phyloP scores from a whole-genome alignment of 2,888 invertebrate species.

The Megaustenia siamemsis region DNA sequence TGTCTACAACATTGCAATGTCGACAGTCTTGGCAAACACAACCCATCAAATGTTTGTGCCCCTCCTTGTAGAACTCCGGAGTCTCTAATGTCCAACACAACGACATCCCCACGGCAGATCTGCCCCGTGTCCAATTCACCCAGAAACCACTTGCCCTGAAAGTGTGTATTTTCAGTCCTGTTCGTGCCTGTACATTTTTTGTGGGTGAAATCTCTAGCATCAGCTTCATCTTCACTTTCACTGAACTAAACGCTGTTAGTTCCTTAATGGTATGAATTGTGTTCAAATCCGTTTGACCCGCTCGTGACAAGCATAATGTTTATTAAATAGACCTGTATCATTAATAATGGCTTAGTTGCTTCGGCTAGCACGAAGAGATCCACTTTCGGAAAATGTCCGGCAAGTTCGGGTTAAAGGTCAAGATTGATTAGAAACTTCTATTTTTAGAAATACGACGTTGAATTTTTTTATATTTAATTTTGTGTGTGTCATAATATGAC shows the following conservation, averaged over 20 bases:
- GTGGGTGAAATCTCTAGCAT: not conserved
- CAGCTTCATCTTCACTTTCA: not conserved
- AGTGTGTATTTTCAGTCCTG: not conserved
- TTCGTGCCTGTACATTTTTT: not conserved
- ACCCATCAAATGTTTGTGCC: too few species aligned
- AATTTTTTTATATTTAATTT: too few species aligned
- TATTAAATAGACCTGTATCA: constrained; percentile 10
- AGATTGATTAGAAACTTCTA: too few species aligned
- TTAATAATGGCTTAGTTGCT: not conserved
- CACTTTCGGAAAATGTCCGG: too few species aligned
- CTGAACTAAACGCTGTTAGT: not conserved
- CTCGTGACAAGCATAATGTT: constrained; percentile 41
- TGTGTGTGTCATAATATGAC: too few species aligned
- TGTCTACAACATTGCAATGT: too few species aligned
- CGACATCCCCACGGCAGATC: too few species aligned
- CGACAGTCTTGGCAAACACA: too few species aligned
- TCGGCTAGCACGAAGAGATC: not conserved
- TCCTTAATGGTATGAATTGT: constrained; percentile 23
- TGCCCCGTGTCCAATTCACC: constrained; percentile 16
- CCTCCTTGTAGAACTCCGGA: too few species aligned
- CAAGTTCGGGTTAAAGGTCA: too few species aligned
- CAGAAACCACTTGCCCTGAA: not conserved
- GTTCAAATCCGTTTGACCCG: constrained; percentile 31
- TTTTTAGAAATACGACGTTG: too few species aligned
- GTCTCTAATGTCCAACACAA: too few species aligned